A percentile compares a stretch with the other conserved stretches of the same genome.
Evolutionary conservation across 2,797 vertebrate genomes (phyloP).

Genomic region (Erethizon dorsatum): DNA sequence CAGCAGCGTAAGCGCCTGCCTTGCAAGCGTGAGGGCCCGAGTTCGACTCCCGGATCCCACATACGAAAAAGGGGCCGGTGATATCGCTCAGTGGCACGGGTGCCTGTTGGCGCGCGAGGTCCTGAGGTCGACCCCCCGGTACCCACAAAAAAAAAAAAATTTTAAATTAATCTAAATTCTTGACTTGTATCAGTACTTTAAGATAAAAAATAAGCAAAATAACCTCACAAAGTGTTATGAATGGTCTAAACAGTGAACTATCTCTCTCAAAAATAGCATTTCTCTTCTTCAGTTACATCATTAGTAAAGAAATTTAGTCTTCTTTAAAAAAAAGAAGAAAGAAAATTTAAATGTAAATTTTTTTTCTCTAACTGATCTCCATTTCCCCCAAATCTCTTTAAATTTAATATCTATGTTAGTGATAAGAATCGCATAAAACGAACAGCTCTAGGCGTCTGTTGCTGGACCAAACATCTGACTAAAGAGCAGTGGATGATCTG

Average conservation of each 20-base stretch:
- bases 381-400: not conserved
- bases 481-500: not conserved
- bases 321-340: not conserved
- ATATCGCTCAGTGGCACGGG: no score
- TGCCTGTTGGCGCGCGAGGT: no score
- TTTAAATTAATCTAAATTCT: not conserved
- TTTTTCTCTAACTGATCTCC: not conserved
- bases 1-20: no score
- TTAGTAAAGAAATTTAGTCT: not conserved
- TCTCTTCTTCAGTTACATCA: not conserved
- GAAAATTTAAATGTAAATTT: constrained; percentile 1
- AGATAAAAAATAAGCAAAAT: not conserved
- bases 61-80: no score
- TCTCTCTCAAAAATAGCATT: not conserved
- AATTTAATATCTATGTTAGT: not conserved
- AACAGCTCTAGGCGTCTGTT: not conserved
- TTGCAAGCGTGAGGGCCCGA: no score
- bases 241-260: not conserved
- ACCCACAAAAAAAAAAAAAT: no score
- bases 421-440: constrained; percentile 24
- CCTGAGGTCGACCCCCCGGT: no score
- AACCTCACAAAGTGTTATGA: not conserved
- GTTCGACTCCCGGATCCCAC: no score
- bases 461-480: not conserved
- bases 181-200: no score